These are phyloP conservation scores for Nilaparvata lugens DNA, from an alignment of 1,140 invertebrate species.

Conservation along the genomic window DNA sequence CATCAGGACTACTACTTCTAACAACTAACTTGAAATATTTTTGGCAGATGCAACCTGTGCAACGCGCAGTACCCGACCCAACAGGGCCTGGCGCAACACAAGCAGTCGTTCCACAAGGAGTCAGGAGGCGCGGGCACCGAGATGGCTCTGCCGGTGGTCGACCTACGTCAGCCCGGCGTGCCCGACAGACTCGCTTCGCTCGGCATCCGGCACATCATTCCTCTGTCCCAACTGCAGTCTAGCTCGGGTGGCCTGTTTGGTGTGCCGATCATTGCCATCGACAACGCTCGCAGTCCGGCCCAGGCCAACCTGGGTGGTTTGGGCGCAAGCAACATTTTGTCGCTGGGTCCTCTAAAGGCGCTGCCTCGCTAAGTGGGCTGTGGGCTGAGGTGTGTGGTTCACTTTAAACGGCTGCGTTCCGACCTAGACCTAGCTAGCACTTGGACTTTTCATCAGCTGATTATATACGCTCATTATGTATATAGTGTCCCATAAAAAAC, in stretches of 20 bases:
- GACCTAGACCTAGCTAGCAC: no score
- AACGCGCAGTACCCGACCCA: conserved; percentile 57
- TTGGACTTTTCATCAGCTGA: no score
- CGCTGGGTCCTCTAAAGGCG: conserved; percentile 53
- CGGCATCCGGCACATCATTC: conserved; percentile 64
- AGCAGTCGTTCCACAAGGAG: conserved; percentile 55
- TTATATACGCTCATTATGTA: no score
- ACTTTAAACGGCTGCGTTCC: no score
- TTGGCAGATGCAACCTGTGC: conserved; percentile 54
- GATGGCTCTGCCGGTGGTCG: conserved; percentile 60
- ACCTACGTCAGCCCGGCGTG: conserved; percentile 53
- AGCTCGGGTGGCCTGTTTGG: conserved; percentile 53
- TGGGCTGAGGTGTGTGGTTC: no score
- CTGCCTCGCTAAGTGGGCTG: neutral
- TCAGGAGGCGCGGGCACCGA: conserved; percentile 38
- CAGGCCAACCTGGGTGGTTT: conserved; percentile 49
- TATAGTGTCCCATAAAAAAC: no score
- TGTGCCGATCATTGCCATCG: conserved; percentile 59
- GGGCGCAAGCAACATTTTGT: conserved; percentile 54
- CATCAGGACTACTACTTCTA: no score
- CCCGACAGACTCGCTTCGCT: conserved; percentile 50
- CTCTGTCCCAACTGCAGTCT: conserved; percentile 51
- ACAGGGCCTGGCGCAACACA: conserved; percentile 53
- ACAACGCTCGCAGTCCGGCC: conserved; percentile 50
- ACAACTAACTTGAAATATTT: no score